Conservation (phyloP, 2,113 vertebrate genomes). For the Spermophilus dauricus region DNA sequence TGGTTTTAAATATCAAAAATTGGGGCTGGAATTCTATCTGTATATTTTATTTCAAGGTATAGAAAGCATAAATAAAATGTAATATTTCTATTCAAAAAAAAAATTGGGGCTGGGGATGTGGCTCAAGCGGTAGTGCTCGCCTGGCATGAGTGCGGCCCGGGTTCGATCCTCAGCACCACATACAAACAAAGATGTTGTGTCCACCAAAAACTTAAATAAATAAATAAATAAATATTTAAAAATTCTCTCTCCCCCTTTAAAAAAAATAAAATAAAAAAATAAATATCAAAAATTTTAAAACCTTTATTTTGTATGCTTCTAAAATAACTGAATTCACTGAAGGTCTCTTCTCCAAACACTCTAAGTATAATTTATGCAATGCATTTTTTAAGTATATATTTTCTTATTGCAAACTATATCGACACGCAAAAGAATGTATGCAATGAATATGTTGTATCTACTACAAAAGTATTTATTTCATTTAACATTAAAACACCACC, state of each 20-base stretch:
- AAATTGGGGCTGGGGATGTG: background rate
- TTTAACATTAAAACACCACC: slow-evolving; percentile 9
- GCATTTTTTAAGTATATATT: background rate
- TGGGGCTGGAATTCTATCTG: background rate
- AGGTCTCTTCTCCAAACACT: slow-evolving; percentile 5
- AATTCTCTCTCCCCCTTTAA: too few relatives aligned
- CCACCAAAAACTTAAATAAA: too few relatives aligned
- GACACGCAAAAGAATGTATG: background rate
- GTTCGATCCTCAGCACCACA: too few relatives aligned
- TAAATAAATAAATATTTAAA: too few relatives aligned
- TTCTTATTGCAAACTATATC: slow-evolving; percentile 13
- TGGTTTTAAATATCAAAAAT: background rate
- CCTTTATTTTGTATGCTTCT: background rate
- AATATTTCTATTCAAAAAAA: background rate
- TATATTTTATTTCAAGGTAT: too few relatives aligned
- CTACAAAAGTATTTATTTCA: slow-evolving; percentile 2
- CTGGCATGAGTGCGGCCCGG: too few relatives aligned
- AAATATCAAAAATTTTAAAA: background rate
- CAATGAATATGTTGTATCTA: background rate
- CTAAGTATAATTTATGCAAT: background rate
- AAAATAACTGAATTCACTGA: background rate
- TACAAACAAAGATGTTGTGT: too few relatives aligned
- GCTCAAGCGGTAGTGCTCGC: too few relatives aligned
- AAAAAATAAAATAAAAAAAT: too few relatives aligned
- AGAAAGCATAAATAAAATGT: too few relatives aligned